Evolutionary conservation across 2,888 invertebrate genomes (phyloP).

Genomic region (Xestoiulus laeticollis): DNA sequence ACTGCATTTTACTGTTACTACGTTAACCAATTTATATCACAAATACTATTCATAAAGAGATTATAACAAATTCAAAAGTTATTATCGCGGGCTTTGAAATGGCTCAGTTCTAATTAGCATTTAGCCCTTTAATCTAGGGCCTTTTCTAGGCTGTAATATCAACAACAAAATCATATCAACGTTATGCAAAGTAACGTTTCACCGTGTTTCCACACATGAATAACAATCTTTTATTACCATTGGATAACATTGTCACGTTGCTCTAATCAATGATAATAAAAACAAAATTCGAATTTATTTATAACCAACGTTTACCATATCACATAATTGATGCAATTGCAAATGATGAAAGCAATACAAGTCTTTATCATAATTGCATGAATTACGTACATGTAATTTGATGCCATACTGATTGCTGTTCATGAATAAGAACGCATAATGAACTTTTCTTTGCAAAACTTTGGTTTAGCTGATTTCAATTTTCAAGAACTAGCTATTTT

Average conservation of each 20-base stretch:
- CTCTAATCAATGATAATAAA: background rate
- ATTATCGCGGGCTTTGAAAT: background rate
- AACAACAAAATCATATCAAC: background rate
- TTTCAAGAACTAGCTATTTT: too few species aligned
- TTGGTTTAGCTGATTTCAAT: too few species aligned
- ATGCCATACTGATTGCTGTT: background rate
- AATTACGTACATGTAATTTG: background rate
- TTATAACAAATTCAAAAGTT: background rate
- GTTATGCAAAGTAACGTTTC: background rate
- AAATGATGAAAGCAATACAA: background rate
- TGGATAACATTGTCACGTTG: background rate
- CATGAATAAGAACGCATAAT: background rate
- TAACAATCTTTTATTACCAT: background rate
- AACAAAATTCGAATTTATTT: background rate
- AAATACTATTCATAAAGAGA: background rate
- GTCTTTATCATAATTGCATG: background rate
- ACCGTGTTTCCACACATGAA: background rate
- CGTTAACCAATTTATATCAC: background rate
- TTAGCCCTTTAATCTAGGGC: background rate
- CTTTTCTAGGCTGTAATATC: background rate
- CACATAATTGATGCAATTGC: background rate
- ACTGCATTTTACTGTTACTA: background rate
- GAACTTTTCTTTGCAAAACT: background rate
- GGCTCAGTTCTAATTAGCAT: background rate
- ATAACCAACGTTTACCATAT: background rate